Base-by-base conservation (phyloP, 2,888 invertebrate genomes). In the Steinernema scapterisci region DNA sequence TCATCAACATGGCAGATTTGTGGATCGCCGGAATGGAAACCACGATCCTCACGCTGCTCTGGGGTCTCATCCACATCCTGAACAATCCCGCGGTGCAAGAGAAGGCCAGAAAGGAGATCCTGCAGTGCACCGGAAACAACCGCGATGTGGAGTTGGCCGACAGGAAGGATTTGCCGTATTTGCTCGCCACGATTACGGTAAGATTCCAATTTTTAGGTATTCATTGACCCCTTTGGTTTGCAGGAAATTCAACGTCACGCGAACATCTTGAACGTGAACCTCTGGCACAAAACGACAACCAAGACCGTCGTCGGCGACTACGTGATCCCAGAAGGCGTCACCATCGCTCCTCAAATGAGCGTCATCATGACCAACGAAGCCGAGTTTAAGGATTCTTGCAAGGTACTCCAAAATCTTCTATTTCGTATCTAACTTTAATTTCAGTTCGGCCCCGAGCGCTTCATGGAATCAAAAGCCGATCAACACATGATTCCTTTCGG, bases 401-500 rank as follows among this genome's bases (percentile, higher is more conserved):
- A n/a, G 52, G 52, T 52, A 19, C 23, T 23, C 9, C 38, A 38
- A 38, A 38, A 38, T 38, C 21, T 23, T 23, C 5, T 9, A 6
- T 1, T 5, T 52, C 21, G 6, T 3, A 52, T 19, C 21, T 6
- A 3, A 9, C 23, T 48, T 16, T 16, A n/a, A n/a, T 52, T 52
- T 52, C 23, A 52, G 52, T 52, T 52, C 21, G 21, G 21, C 21
- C 52, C 52, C 2, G 52, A 52, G 3, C 52, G 52, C 23, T 52
- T 1, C 21, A 1, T 23, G 11, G 11, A 52, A 23, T 6, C 2
- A 19, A 52, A 52, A 23, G 6, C 7, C 11, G 52, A 52, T 5
- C n/a, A 52, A 52, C 52, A 21, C 11, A 23, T 52, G 52, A 52
- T 52, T 52, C 52, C 52, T 21, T 52, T 52, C 23, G 52, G 52